Conservation (phyloP, 2,888 invertebrate genomes). For the Eristalinus aeneus region DNA sequence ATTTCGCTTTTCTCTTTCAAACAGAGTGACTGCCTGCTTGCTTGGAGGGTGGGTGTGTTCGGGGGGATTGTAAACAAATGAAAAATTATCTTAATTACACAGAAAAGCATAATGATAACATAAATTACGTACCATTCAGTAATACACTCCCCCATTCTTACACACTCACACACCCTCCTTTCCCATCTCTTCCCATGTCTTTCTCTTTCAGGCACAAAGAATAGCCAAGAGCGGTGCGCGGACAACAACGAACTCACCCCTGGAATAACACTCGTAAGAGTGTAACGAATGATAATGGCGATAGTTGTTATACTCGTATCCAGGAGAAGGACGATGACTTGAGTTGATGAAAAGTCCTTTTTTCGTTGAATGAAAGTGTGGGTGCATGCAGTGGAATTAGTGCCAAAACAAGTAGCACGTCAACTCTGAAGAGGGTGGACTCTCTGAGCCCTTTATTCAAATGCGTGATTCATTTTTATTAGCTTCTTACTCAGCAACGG, state of each 20-base stretch:
- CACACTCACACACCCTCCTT: constrained; percentile 3
- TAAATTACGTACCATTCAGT: constrained; percentile 62
- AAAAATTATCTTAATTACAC: constrained; percentile 68
- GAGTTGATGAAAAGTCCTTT: constrained; percentile 38
- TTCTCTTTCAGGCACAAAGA: not conserved
- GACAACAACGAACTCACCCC: not conserved
- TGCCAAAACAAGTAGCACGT: not conserved
- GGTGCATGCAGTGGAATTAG: not conserved
- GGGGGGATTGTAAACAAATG: constrained; percentile 50
- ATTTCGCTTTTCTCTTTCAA: constrained; percentile 16
- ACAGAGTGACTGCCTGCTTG: not conserved
- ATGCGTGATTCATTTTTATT: constrained; percentile 12
- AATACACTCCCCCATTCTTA: constrained; percentile 8
- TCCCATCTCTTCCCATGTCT: no score
- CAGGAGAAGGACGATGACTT: constrained; percentile 18
- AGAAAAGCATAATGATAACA: constrained; percentile 62
- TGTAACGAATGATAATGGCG: constrained; percentile 55
- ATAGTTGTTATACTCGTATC: constrained; percentile 22
- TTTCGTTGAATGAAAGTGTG: not conserved
- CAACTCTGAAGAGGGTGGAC: constrained; percentile 4
- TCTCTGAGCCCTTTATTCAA: constrained; percentile 16
- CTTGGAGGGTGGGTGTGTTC: not conserved
- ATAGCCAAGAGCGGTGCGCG: not conserved
- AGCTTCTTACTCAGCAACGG: not conserved
- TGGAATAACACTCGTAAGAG: constrained; percentile 32